A percentile compares a stretch with the other conserved stretches of the same genome.
These are phyloP conservation scores for Conus ventricosus DNA, from an alignment of 1,140 invertebrate genomes.

Conservation along the genomic window DNA sequence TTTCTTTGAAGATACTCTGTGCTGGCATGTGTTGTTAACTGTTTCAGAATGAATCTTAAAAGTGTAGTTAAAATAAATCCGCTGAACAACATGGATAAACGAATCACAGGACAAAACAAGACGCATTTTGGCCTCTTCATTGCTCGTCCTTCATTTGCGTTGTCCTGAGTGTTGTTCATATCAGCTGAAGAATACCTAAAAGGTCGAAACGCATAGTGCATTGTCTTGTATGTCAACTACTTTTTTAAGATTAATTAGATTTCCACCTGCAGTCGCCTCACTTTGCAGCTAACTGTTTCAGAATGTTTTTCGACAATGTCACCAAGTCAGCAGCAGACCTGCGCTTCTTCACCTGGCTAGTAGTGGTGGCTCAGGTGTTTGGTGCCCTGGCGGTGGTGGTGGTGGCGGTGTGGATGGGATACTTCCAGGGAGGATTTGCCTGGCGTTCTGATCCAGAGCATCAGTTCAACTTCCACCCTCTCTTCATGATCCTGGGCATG, in stretches of 20 bases:
- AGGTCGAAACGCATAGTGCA: too few species aligned
- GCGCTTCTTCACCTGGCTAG: slow-evolving; percentile 65
- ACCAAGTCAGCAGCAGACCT: slow-evolving; percentile 49
- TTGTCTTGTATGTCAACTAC: too few species aligned
- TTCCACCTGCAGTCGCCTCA: too few species aligned
- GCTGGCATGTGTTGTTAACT: not conserved
- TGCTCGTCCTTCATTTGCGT: too few species aligned
- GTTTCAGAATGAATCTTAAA: too few species aligned
- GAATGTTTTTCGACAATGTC: slow-evolving; percentile 60
- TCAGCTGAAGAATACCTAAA: too few species aligned
- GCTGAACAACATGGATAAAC: too few species aligned
- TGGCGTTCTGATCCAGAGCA: slow-evolving; percentile 81
- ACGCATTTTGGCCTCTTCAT: not conserved
- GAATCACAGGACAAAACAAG: too few species aligned
- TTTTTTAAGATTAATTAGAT: too few species aligned
- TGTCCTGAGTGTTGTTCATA: too few species aligned
- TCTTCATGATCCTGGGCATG: slow-evolving; percentile 90
- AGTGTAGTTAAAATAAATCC: too few species aligned
- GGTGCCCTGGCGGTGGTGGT: slow-evolving; percentile 82
- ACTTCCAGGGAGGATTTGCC: slow-evolving; percentile 85
- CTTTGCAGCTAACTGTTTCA: slow-evolving; percentile 29
- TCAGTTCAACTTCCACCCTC: slow-evolving; percentile 94
- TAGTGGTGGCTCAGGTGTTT: slow-evolving; percentile 67
- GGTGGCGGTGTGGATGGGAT: slow-evolving; percentile 83
- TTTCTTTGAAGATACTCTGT: not conserved